Evolutionary conservation across 2,888 invertebrate species (phyloP), one percentile per base, ranked within the genome.

Genomic region (Cryptocephalus moraei): DNA sequence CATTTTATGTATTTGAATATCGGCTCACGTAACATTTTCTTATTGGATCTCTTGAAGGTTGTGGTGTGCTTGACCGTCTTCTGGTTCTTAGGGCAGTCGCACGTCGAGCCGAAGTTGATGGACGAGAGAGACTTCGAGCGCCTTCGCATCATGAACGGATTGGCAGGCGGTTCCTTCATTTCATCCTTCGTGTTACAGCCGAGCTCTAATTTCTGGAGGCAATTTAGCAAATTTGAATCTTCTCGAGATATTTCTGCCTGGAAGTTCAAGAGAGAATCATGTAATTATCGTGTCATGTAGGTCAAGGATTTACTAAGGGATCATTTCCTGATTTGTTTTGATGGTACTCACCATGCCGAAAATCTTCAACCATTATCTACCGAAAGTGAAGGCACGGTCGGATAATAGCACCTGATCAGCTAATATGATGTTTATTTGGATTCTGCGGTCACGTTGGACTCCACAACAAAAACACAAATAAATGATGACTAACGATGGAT

Each of bases 1-100:
- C 64, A 67, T 57, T 62, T 66, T 32, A 78, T 62, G 53, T 78
- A 68, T 61, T 76, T 77, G 52, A 80, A 63, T 43, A 77, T 69
- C 33, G 80, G 79, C 56, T 80, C 78, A 54, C 74, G 76, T 33
- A 80, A 62, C 49, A 80, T 65, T 66, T 74, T 77, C 53, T 66
- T 62, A 48, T 54, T 59, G 50, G 53, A 60, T 49, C 57, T 63
- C 58, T 65, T 68, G 54, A 63, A 68, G 47, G 56, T 61, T 22
- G 60, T 62, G 6, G 63, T 65, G 48, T 63, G 65, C 53, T 64
- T 67, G 12, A 68, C 51, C 33, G 52, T 55, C 33, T 56, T 48
- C 32, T 57, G 49, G 49, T 62, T 64, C 49, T 61, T 62, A 38
- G 53, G 53, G 55, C 66, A 67, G 14, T 59, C 57, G 50, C 69